Conservation (phyloP, 2,113 vertebrate genomes). For the Cyrtonyx montezumae region DNA sequence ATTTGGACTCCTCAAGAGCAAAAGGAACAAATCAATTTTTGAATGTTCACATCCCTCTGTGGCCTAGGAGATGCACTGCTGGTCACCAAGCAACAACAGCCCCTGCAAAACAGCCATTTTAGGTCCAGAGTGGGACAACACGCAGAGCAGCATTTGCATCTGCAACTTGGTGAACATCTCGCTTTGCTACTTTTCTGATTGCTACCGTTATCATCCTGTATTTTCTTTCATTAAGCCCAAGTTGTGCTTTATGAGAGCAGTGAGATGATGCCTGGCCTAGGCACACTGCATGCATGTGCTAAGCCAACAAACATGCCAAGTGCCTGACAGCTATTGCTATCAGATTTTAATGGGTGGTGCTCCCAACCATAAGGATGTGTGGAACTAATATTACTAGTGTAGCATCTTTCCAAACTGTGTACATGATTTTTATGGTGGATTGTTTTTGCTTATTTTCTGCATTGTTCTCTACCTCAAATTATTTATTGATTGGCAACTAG, state of each 20-base stretch:
- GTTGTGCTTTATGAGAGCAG: not conserved
- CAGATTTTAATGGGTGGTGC: not conserved
- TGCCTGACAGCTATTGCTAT: not conserved
- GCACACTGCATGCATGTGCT: not conserved
- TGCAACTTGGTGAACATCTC: not conserved
- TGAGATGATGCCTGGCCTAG: not conserved
- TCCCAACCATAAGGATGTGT: not conserved
- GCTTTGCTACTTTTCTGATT: constrained; percentile 10
- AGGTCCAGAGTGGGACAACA: constrained; percentile 56
- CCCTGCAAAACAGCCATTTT: constrained; percentile 79
- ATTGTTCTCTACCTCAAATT: not conserved
- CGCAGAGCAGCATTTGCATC: not conserved
- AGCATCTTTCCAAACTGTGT: not conserved
- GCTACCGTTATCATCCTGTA: not conserved
- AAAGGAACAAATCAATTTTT: constrained; percentile 64
- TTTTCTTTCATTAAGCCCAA: constrained; percentile 9
- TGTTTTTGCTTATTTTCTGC: not conserved
- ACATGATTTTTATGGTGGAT: not conserved
- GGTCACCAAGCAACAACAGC: constrained; percentile 80
- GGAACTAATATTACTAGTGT: not conserved
- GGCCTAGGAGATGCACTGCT: constrained; percentile 73
- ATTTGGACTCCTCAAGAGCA: constrained; percentile 48
- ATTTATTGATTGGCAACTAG: not conserved
- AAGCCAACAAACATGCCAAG: constrained; percentile 2
- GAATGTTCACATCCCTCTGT: constrained; percentile 70